Conservation (phyloP, 2,113 vertebrate genomes). For the Actenoides lindsayi region DNA sequence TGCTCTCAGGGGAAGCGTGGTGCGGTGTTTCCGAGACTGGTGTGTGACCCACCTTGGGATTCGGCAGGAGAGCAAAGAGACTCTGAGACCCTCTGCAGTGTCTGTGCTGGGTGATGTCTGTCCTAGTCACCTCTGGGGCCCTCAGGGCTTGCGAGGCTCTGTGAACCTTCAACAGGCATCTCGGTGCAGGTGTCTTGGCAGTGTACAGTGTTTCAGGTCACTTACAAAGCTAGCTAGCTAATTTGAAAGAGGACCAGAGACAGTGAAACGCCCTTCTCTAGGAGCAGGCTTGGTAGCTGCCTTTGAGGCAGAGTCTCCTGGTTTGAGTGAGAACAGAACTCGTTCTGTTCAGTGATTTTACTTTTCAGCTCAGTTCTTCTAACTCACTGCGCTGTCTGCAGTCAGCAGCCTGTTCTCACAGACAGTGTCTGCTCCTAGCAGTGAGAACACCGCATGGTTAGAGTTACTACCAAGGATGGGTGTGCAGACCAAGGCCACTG, state of each 20-base stretch:
- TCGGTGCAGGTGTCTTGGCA: neutral
- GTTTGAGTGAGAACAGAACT: too few species aligned
- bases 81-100: neutral
- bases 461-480: too few species aligned
- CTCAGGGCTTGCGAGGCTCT: neutral
- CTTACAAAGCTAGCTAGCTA: neutral
- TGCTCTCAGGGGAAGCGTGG: rapidly evolving
- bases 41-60: rapidly evolving
- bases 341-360: too few species aligned
- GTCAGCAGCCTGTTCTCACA: too few species aligned
- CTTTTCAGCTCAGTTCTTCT: too few species aligned
- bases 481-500: too few species aligned
- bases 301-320: neutral
- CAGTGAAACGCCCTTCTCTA: neutral
- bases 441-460: too few species aligned
- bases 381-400: too few species aligned
- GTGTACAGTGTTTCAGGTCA: neutral
- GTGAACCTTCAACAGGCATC: neutral
- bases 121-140: rapidly evolving
- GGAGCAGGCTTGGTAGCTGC: too few species aligned
- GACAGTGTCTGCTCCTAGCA: too few species aligned
- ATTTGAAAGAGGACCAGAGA: neutral
- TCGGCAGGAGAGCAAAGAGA: neutral
- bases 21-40: neutral
- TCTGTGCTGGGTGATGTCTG: neutral